A percentile compares a stretch with the other conserved stretches of the same genome.
These are phyloP conservation scores for Ericerus pela DNA, from an alignment of 1,140 invertebrate genomes.

Conservation along the genomic window DNA sequence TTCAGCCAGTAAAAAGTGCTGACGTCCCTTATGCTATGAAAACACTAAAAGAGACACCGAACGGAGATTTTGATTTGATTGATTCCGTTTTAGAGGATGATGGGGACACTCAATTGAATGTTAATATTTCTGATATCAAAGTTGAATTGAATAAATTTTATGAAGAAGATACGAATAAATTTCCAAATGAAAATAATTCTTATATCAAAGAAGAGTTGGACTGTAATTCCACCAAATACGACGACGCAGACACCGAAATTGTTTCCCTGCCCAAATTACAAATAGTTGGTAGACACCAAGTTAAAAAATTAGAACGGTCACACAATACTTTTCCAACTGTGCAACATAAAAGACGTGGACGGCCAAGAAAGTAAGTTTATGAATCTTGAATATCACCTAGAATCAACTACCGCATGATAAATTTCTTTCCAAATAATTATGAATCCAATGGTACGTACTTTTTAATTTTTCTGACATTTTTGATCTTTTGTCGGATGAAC, in stretches of 20 bases:
- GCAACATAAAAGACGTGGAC: background rate
- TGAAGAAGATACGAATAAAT: background rate
- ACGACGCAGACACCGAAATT: background rate
- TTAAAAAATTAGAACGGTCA: background rate
- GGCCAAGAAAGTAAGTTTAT: background rate
- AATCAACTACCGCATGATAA: too few relatives aligned
- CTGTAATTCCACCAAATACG: background rate
- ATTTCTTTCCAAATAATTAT: background rate
- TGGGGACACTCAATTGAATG: background rate
- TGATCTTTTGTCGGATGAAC: background rate
- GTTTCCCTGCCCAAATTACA: background rate
- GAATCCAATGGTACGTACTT: too few relatives aligned
- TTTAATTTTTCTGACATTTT: too few relatives aligned
- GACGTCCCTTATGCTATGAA: background rate
- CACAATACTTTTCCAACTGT: background rate
- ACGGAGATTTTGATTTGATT: background rate
- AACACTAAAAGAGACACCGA: background rate
- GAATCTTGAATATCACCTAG: background rate
- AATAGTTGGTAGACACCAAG: background rate
- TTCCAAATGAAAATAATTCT: background rate
- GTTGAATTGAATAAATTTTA: background rate
- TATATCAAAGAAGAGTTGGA: background rate
- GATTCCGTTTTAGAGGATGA: background rate
- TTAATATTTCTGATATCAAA: constrained; percentile 5
- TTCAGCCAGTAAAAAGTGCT: background rate